Evolutionary conservation across 1,140 invertebrate species (phyloP).

Genomic region (Drosophila rhopaloa): DNA sequence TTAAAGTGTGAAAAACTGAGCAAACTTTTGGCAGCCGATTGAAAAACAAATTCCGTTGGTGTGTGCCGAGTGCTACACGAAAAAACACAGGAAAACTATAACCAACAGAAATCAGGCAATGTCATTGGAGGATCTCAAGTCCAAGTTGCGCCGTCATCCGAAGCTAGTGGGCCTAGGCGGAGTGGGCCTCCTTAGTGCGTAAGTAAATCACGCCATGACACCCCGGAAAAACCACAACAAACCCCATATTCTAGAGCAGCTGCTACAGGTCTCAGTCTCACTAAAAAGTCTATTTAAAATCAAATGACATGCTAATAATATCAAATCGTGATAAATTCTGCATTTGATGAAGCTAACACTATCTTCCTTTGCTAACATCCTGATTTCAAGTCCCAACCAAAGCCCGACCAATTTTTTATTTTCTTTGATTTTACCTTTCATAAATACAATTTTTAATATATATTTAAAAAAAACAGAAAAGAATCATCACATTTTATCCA

Average conservation of each 20-base stretch:
- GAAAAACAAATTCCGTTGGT: slow-evolving; percentile 28
- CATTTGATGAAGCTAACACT: too few species aligned
- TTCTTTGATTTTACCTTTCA: not conserved
- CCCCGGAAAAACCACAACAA: slow-evolving; percentile 1
- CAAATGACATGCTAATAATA: not conserved
- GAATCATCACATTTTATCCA: not conserved
- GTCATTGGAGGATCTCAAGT: slow-evolving; percentile 75
- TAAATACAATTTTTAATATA: not conserved
- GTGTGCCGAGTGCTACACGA: slow-evolving; percentile 28
- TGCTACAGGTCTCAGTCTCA: slow-evolving; percentile 19
- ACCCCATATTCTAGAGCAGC: slow-evolving; percentile 6
- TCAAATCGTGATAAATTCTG: not conserved
- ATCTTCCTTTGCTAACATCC: too few species aligned
- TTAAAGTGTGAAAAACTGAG: slow-evolving; percentile 58
- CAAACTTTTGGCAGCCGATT: slow-evolving; percentile 59
- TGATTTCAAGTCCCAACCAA: too few species aligned
- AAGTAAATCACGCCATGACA: slow-evolving; percentile 53
- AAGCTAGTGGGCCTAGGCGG: slow-evolving; percentile 74
- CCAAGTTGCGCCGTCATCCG: slow-evolving; percentile 70
- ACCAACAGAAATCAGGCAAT: slow-evolving; percentile 53
- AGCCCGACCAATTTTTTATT: too few species aligned
- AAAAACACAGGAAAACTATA: slow-evolving; percentile 27
- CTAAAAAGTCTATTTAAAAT: not conserved
- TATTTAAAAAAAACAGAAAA: not conserved
- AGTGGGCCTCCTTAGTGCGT: slow-evolving; percentile 78